Base-by-base conservation (phyloP, 2,797 vertebrate genomes). In the Hydrophis major region DNA sequence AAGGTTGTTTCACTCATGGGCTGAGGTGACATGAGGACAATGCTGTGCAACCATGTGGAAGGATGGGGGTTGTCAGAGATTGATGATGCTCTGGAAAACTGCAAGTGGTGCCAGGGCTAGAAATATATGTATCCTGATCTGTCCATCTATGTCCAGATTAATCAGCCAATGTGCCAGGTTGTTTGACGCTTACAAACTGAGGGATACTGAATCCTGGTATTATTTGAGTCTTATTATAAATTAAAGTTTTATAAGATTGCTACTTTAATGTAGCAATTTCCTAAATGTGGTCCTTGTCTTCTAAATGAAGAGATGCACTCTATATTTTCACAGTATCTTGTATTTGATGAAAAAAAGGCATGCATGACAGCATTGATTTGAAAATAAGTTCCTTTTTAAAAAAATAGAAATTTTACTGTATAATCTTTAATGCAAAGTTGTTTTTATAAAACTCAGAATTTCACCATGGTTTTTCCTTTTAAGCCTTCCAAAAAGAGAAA, bases 371-470 rank as follows among this genome's bases (percentile, higher is more conserved):
- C 90, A 94, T 32, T 14, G 92, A 94, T 96, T 95, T 92, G 59
- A 91, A 88, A 96, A 89, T 96, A 92, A 95, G 74, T 93, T 96
- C 94, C 93, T 96, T 97, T 95, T 95, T 7, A 42, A 74, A 74
- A 74, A 37, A 93, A 90, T 7, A 95, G 87, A 92, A 96, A 92
- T 27, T 93, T 95, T 88, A 61, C 90, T 94, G 91, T 89, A 96
- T 89, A 96, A 96, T 96, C 94, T 94, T 96, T 95, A 94, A 96
- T 96, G 59, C 0, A 87, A 86, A 93, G 87, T 95, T 95, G 0
- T 95, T 96, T 95, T 94, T 94, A 93, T 28, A 95, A 94, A 90
- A 96, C 32, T 91, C 94, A 96, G 92, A 95, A 47, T 93, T 96
- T 94, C 94, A 92, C 93, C 42, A 83, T 93, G 92, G 56, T 94